Evolutionary conservation across 2,113 vertebrate species (phyloP).

Genomic region (Brevimyrus niger): DNA sequence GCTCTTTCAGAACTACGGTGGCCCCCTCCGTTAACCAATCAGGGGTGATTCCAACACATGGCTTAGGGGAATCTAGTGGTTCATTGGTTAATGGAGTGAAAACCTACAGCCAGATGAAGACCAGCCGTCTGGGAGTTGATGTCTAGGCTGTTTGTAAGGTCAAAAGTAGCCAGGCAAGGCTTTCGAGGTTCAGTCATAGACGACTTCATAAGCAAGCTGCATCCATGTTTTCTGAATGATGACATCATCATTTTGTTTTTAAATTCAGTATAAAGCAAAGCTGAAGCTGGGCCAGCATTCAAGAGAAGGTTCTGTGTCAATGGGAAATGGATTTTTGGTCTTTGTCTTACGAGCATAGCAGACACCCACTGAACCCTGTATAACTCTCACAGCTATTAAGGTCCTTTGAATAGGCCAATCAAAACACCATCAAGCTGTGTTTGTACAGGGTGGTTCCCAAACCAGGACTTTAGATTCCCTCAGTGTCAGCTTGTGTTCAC

Average conservation of each 20-base stretch:
- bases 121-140: background rate
- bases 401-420: background rate
- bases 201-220: background rate
- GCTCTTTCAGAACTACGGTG: background rate
- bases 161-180: background rate
- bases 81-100: background rate
- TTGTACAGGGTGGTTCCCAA: background rate
- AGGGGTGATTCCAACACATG: background rate
- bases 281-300: background rate
- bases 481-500: constrained; percentile 38
- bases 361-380: background rate
- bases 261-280: background rate
- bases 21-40: background rate
- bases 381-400: background rate
- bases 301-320: background rate
- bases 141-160: background rate
- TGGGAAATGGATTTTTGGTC: constrained; percentile 18
- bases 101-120: background rate
- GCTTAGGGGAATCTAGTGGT: background rate
- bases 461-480: background rate
- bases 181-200: background rate
- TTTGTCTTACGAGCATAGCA: background rate
- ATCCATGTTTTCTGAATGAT: background rate
- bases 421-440: background rate
- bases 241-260: background rate